Base-by-base conservation (phyloP, 2,888 invertebrate genomes). In the Kryphioiulus occultus region DNA sequence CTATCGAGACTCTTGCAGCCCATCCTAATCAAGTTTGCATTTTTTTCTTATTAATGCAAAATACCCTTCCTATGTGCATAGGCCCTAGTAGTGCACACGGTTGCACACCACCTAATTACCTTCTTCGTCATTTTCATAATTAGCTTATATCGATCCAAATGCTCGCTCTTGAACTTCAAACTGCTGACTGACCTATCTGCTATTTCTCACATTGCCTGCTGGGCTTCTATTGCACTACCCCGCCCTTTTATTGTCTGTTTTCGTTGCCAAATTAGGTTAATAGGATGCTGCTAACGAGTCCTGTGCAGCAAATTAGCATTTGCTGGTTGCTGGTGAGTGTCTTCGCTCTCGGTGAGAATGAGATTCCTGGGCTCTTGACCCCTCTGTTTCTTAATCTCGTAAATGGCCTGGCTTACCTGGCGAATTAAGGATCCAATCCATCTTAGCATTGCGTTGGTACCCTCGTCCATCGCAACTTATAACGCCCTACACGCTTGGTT, bases 131-230 rank as follows among this genome's bases (percentile, higher is more conserved):
- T 53, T 53, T 53, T 53, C 53, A 53, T 53, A 53, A 53, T 53
- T 53, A 53, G 53, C 19, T 53, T 53, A 53, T 53, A 53, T 53
- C n/a, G 53, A 53, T 53, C 53, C 53, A 53, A 53, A 53, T 7
- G 53, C 53, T 53, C n/a, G 53, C 53, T 53, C 53, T 53, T 53
- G 53, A 53, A 53, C 53, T 53, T 53, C 53, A 53, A 53, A 53
- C 53, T 53, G 53, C 53, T 53, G 53, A 53, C 53, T n/a, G 53
- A 53, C 53, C 53, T 53, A 12, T 53, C 44, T 44, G n/a, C 53
- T 47, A 47, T 53, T 53, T 53, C 53, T 0, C 53, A 53, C 53
- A n/a, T 53, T 53, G 53, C 44, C 44, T 53, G 53, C 19, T n/a
- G n/a, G 47, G 47, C 47, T 47, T 47, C 7, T 2, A 35, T 7